phyloP scores from a whole-genome alignment of 2,888 invertebrate genomes.

The Zhuqinia jingwanae region DNA sequence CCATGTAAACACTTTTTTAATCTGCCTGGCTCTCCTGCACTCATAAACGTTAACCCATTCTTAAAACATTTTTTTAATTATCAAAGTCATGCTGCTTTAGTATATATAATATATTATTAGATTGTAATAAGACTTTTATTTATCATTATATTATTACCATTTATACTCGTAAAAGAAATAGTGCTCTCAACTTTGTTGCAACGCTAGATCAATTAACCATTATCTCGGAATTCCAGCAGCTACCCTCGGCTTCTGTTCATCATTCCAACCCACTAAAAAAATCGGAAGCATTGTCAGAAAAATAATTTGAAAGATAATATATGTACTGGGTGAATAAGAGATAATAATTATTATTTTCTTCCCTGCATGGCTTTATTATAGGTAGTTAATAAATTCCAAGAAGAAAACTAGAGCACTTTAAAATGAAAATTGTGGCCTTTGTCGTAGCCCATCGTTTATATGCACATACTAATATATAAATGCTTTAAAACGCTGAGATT shows the following conservation, averaged over 20 bases:
- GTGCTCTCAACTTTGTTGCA: background rate
- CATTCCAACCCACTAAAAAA: constrained; percentile 30
- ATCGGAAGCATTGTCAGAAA: constrained; percentile 19
- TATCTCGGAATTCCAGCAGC: constrained; percentile 68
- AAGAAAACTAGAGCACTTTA: background rate
- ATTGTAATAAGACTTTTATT: too few species aligned
- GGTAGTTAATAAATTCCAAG: constrained; percentile 10
- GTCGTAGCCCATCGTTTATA: background rate
- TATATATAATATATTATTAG: too few species aligned
- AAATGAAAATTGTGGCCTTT: background rate
- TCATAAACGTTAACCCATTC: too few species aligned
- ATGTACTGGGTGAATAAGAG: background rate
- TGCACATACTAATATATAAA: background rate
- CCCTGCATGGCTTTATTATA: background rate
- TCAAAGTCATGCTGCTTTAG: too few species aligned
- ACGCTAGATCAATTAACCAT: background rate
- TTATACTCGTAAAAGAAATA: too few species aligned
- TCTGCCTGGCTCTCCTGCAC: too few species aligned
- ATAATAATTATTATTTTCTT: background rate
- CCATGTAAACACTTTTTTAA: too few species aligned
- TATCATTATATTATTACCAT: too few species aligned
- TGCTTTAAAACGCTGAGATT: too few species aligned
- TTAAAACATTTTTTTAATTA: too few species aligned
- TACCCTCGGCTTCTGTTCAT: constrained; percentile 57
- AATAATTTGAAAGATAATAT: too few species aligned